Evolutionary conservation across 2,888 invertebrate species (phyloP), one percentile per base, ranked within the genome.

Genomic region (Crioceris asparagi): DNA sequence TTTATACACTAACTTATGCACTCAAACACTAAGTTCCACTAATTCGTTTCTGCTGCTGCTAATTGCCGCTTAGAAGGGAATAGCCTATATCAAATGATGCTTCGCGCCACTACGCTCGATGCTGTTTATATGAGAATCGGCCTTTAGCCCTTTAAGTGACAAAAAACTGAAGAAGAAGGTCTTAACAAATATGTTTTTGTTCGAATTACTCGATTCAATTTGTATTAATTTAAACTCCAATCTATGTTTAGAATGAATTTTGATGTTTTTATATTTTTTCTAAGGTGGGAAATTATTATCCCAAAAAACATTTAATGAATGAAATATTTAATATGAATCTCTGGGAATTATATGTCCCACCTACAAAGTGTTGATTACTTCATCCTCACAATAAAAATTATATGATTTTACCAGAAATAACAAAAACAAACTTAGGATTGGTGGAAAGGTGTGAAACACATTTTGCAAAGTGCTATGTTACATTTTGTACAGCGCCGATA

Each of bases 241-340:
- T 8, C 26, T 17, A 16, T 8, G 14, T 33, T 11, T 10, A n/a
- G 12, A 6, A 11, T 14, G 17, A 35, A 14, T 29, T 35, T n/a
- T 29, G 35, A 11, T 17, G 8, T 16, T 29, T 35, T 17, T 10
- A 29, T 35, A 17, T 35, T 35, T 17, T 35, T 35, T 35, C 17
- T 35, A 29, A 35, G 35, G 35, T 35, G 18, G 35, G 29, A 35
- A 35, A 35, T 35, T 27, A 35, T 35, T 29, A 12, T 35, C 18
- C 29, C 29, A n/a, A 23, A 34, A 34, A 26, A 34, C 3, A 25
- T 26, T 26, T 8, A 26, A 10, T 34, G 34, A 17, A 34, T 7
- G 14, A 7, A 14, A 23, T 25, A 34, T 34, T 11, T 21, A 7
- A 8, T 19, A n/a, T 12, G 12, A 19, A 19, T 33, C 33, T 19